phyloP scores from a whole-genome alignment of 1,140 invertebrate species.

The Phthorimaea operculella region DNA sequence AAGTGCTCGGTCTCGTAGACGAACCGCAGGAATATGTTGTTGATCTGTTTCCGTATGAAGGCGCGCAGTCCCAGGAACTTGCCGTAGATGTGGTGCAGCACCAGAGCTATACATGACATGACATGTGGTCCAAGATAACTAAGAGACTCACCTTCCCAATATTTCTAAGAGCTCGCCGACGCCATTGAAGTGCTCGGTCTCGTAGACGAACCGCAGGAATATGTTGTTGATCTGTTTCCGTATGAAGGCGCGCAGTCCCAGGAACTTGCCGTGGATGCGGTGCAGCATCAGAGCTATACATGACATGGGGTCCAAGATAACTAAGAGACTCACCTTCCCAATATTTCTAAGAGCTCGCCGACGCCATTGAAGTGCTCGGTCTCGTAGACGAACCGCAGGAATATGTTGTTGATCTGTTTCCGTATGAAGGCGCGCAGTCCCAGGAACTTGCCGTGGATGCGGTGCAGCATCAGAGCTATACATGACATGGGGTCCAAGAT shows the following conservation, averaged over 20 bases:
- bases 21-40: conserved; percentile 98
- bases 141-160: conserved; percentile 83
- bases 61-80: too few relatives aligned
- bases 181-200: conserved; percentile 99
- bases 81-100: too few relatives aligned
- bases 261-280: conserved; percentile 99
- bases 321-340: conserved; percentile 84
- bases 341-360: conserved; percentile 97
- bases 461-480: conserved; percentile 96
- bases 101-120: too few relatives aligned
- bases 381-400: conserved; percentile 98
- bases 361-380: conserved; percentile 99
- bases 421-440: conserved; percentile 98
- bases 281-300: too few relatives aligned
- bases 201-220: conserved; percentile 98
- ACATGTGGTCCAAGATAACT: too few relatives aligned
- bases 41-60: too few relatives aligned
- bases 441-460: conserved; percentile 99
- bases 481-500: too few relatives aligned
- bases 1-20: conserved; percentile 99
- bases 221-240: conserved; percentile 99
- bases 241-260: conserved; percentile 97
- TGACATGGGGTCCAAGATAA: too few relatives aligned
- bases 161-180: conserved; percentile 99
- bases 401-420: conserved; percentile 99